Evolutionary conservation across 2,797 vertebrate species (phyloP), one percentile per base, ranked within the genome.

Genomic region (Gymnoscopelus braueri): DNA sequence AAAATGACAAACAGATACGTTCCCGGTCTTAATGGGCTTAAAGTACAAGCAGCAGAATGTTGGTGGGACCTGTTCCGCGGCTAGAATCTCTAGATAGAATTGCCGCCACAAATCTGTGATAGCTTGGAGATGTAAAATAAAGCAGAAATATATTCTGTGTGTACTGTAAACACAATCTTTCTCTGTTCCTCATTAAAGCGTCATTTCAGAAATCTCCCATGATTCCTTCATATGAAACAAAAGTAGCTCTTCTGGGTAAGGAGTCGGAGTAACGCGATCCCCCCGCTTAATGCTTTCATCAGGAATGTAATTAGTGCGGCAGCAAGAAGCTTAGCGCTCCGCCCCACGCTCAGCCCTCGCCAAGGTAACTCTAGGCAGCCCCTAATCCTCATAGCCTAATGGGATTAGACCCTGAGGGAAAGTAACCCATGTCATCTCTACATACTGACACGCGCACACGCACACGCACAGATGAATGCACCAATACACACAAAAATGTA

Each of bases 361-460:
- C 81, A 88, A 91, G 89, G 90, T 87, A 91, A 88, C 85, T 84
- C 75, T 71, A 87, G 82, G 80, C 77, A 81, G 85, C 72, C 78
- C 81, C 84, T 91, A 92, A 93, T 93, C 93, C 90, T 86, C 77
- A 67, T 51, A 82, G 88, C 75, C 87, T 92, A 94, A 94, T 92
- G 88, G 88, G 91, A 93, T 94, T 94, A 93, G 77, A 89, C 85
- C 85, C 69, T 44, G 79, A 84, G 81, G 88, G 76, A 90, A 90
- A 80, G 77, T 72, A 88, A 89, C 87, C 87, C 87, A 70, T 88
- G 88, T 93, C 89, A 84, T 87, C 67, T 72, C 47, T 54, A 52
- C 15, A 49, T 29, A 8, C 19, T 9, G 9, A 23, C 29, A 13
- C 19, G 48, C n/a, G 19, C 26, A 14, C 57, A 39, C 48, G 29